A percentile compares a stretch with the other conserved stretches of the same genome.
phyloP scores from a whole-genome alignment of 2,888 invertebrate genomes.

The Hetaerina titia region DNA sequence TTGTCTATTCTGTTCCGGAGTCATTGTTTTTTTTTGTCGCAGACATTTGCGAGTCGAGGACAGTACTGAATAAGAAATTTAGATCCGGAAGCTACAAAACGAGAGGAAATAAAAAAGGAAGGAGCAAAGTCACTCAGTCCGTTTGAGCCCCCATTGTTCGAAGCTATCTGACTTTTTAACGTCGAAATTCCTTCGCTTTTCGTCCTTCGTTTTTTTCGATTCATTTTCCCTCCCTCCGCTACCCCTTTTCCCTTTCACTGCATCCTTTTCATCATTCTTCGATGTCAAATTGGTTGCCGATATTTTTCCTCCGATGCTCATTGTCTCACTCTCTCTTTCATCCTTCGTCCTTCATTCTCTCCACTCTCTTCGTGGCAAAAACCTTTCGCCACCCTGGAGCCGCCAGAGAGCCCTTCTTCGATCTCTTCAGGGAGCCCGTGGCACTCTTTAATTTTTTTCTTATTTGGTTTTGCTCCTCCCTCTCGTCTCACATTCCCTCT shows the following conservation, averaged over 20 bases:
- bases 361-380: neutral
- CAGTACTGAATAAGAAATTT: neutral
- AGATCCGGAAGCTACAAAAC: neutral
- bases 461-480: neutral
- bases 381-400: neutral
- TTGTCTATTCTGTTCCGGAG: neutral
- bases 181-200: constrained; percentile 22
- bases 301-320: neutral
- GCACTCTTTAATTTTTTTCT: neutral
- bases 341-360: neutral
- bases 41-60: neutral
- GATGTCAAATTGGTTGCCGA: constrained; percentile 2
- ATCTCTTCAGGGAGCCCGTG: neutral
- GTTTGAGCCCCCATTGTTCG: neutral
- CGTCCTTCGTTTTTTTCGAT: constrained; percentile 6
- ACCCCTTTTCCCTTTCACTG: neutral
- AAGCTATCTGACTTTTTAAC: neutral
- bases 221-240: neutral
- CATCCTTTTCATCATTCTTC: constrained; percentile 36
- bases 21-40: neutral
- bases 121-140: neutral
- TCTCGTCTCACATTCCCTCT: neutral
- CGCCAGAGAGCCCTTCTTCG: neutral
- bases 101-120: neutral
- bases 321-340: neutral